These are phyloP conservation scores for Sciurus vulgaris DNA, from an alignment of 2,797 vertebrate species.

Conservation along the genomic window DNA sequence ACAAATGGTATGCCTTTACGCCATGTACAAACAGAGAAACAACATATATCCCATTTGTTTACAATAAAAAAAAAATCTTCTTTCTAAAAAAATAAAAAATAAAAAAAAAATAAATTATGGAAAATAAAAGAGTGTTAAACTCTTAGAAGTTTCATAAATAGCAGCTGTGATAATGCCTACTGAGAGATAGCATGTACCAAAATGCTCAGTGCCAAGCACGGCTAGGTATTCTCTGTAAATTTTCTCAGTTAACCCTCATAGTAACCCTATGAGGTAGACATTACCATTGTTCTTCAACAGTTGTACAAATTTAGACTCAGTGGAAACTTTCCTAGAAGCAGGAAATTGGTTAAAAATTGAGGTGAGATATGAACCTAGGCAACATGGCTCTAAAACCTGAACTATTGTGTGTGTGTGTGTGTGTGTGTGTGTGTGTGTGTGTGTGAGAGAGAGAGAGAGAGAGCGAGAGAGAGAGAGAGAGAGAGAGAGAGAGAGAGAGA, in stretches of 20 bases:
- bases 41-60: no score
- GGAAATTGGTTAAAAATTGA: background rate
- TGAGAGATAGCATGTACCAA: background rate
- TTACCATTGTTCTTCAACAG: background rate
- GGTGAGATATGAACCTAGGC: background rate
- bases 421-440: no score
- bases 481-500: no score
- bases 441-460: no score
- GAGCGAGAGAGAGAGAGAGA: no score
- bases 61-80: no score
- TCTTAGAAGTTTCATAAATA: background rate
- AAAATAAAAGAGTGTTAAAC: background rate
- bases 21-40: no score
- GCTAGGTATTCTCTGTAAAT: background rate
- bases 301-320: background rate
- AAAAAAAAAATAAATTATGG: constrained; percentile 36
- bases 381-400: background rate
- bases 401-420: no score
- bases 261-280: background rate
- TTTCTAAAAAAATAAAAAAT: no score
- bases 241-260: background rate
- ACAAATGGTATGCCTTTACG: no score
- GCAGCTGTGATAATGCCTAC: background rate
- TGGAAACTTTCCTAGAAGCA: background rate
- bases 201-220: background rate